Evolutionary conservation across 2,888 invertebrate species (phyloP), one percentile per base, ranked within the genome.

Genomic region (Oithona nana): DNA sequence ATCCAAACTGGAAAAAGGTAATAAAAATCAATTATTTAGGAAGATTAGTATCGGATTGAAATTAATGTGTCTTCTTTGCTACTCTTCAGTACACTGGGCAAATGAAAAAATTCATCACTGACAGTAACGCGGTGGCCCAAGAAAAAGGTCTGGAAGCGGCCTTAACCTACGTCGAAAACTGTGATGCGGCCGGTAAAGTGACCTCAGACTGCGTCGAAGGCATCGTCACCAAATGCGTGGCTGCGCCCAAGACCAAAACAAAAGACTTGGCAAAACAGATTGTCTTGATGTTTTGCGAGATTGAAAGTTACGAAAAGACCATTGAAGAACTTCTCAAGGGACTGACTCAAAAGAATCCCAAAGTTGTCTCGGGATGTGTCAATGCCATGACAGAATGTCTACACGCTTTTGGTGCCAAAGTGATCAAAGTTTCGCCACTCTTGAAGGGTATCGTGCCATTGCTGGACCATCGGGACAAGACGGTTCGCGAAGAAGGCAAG

Each of bases 61-160:
- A n/a, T n/a, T n/a, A n/a, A n/a, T n/a, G n/a, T n/a, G n/a, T n/a
- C n/a, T n/a, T n/a, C n/a, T n/a, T 39, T 39, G 8, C 8, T 39
- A 16, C 16, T 39, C 16, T 39, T 6, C 39, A 39, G 39, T 39
- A 11, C 39, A 39, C 6, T 39, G 88, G 88, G 8, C 76, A 93
- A 55, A 81, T 97, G 39, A 93, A 93, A 73, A 94, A 94, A 74
- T 92, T 95, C 79, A 92, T 93, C 0, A 77, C 81, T 0, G 95
- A 97, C 72, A 87, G 85, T 69, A 94, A 97, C 83, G 94, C 85
- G 20, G 82, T 88, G 65, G 93, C 94, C 1, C 94, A 94, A 72
- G 95, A 97, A 71, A 94, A 88, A 76, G 95, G 90, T 16, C 72
- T 97, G 68, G 94, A 93, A 71, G 92, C 94, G 8, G 84, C 88